phyloP scores from a whole-genome alignment of 2,113 vertebrate genomes.

The Cyprinus carpio region DNA sequence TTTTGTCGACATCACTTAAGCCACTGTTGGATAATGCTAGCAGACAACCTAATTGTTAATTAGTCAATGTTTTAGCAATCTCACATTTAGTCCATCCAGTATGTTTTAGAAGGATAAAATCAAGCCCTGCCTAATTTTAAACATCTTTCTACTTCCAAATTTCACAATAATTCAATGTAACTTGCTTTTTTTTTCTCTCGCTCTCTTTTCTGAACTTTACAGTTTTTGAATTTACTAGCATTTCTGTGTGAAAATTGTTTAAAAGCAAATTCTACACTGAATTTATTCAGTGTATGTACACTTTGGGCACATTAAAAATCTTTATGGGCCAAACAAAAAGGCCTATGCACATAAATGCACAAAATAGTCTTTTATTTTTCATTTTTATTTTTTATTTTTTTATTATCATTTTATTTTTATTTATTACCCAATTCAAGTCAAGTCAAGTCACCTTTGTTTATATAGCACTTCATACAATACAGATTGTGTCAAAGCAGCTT shows the following conservation, averaged over 20 bases:
- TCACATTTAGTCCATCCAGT: neutral
- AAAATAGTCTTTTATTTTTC: neutral
- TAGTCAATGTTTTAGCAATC: neutral
- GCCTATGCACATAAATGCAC: neutral
- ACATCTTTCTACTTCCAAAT: no score
- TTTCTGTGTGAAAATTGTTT: no score
- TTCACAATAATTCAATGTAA: no score
- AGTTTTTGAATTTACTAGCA: no score
- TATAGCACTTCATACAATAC: no score
- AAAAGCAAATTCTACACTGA: no score
- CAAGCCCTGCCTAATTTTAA: neutral
- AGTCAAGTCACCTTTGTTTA: neutral
- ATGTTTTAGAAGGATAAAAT: neutral
- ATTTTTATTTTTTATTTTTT: no score
- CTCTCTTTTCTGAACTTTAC: no score
- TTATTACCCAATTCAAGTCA: neutral
- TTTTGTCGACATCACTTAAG: neutral
- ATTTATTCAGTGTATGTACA: neutral
- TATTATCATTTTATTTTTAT: no score
- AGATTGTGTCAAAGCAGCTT: no score
- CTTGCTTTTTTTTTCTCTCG: no score
- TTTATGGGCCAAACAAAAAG: neutral
- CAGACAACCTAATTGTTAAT: neutral
- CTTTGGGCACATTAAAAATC: neutral
- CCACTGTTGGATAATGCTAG: neutral